These are phyloP conservation scores for Leptoteleia sp. DNA, from an alignment of 1,140 invertebrate genomes.

Conservation along the genomic window DNA sequence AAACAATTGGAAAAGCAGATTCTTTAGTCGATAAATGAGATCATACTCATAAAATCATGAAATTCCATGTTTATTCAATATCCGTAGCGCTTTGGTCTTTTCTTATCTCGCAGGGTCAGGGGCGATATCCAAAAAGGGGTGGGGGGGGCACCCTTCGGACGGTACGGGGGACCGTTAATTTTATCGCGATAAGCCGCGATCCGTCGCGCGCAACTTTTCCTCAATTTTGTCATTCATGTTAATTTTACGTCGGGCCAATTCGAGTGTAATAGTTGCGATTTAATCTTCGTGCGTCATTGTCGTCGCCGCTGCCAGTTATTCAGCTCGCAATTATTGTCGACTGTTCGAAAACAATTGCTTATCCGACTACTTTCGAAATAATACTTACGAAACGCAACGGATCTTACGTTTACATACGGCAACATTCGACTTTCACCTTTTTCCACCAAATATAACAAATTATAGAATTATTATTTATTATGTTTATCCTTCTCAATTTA, in stretches of 20 bases:
- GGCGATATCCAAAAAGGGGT: too few relatives aligned
- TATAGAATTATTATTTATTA: too few relatives aligned
- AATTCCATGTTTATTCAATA: constrained; percentile 82
- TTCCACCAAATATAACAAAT: too few relatives aligned
- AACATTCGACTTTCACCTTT: too few relatives aligned
- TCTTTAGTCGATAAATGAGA: constrained; percentile 57
- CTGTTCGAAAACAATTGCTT: constrained; percentile 32
- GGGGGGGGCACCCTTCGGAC: constrained; percentile 33
- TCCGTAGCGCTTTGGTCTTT: constrained; percentile 53
- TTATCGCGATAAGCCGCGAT: constrained; percentile 59
- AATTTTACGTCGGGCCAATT: constrained; percentile 46
- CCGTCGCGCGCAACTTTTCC: constrained; percentile 40
- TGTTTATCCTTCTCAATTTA: too few relatives aligned
- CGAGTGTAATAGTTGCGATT: constrained; percentile 46
- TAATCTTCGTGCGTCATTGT: constrained; percentile 21
- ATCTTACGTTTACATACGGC: not conserved
- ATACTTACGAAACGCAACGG: constrained; percentile 14
- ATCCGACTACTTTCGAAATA: constrained; percentile 29
- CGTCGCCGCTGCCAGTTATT: constrained; percentile 16
- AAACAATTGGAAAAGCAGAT: constrained; percentile 72
- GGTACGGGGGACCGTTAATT: constrained; percentile 55
- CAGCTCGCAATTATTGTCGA: constrained; percentile 28
- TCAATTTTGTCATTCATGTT: constrained; percentile 43
- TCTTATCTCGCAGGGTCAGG: constrained; percentile 63
- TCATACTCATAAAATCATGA: constrained; percentile 79